Base-by-base conservation (phyloP, 2,888 invertebrate genomes). In the Abrostola triplasia region DNA sequence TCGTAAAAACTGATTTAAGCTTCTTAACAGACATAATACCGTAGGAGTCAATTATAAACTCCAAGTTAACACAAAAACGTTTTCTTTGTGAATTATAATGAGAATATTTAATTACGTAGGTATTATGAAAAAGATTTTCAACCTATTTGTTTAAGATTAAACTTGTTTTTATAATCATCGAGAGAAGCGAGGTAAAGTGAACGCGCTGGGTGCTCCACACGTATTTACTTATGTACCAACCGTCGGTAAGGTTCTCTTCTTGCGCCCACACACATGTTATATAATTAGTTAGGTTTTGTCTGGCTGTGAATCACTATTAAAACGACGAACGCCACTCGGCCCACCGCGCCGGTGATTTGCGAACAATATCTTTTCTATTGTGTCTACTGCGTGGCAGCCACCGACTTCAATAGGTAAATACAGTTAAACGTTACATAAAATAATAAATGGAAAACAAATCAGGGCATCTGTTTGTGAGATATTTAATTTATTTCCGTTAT, bases 11-110 rank as follows among this genome's bases (percentile, higher is more conserved):
- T 13, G 44, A 24, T 47, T 13, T 44, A 12, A 24, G 5, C 44
- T 47, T 13, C 13, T 24, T 24, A 1, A 24, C 24, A 24, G 24
- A 12, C 50, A 52, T 41, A 53, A 50, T 41, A 65, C 41, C 58
- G 38, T 24, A 52, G 38, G 6, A 47, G 54, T 59, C 53, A 38
- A 53, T 64, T 60, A 56, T 36, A 40, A 53, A 42, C 42, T 55
- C 9, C 13, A 61, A 73, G 54, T 67, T 12, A 7, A 68, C 50
- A 62, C 36, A 10, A 8, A 37, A 60, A 60, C 55, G 44, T 52
- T 62, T 76, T 64, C 13, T 58, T 56, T 44, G 48, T 60, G 56
- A 56, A 67, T 59, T 62, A 59, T 56, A 42, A 66, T 24, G 52
- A 56, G 38, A 55, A 58, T 53, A 63, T 67, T 9, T 62, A 49